A percentile compares a stretch with the other conserved stretches of the same genome.
These are phyloP conservation scores for Apolygus lucorum DNA, from an alignment of 1,140 invertebrate genomes.

Conservation along the genomic window DNA sequence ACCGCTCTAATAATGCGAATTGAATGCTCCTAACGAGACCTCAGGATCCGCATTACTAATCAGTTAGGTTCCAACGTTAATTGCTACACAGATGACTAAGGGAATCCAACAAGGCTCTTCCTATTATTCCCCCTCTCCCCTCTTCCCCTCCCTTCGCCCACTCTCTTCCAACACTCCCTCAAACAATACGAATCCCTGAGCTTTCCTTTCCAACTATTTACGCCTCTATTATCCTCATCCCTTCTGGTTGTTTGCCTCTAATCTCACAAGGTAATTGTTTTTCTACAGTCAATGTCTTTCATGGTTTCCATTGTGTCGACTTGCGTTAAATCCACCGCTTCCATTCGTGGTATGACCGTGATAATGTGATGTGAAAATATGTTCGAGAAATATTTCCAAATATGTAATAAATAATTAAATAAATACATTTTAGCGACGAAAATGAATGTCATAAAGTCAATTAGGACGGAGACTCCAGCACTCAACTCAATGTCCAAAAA, in stretches of 20 bases:
- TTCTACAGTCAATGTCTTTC: too few species aligned
- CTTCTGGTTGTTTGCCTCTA: neutral
- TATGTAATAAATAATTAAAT: too few species aligned
- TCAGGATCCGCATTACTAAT: conserved; percentile 20
- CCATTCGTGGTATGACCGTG: too few species aligned
- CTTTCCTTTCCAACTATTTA: conserved; percentile 1
- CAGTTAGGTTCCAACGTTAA: conserved; percentile 18
- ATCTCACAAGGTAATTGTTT: neutral
- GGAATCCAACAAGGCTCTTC: conserved; percentile 10
- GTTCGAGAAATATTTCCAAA: too few species aligned
- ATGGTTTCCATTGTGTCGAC: too few species aligned
- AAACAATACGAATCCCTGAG: neutral
- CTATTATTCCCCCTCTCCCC: neutral
- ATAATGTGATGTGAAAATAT: too few species aligned
- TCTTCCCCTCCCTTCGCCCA: neutral
- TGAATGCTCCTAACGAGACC: conserved; percentile 18
- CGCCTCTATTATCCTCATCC: neutral
- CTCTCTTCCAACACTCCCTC: neutral
- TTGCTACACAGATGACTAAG: conserved; percentile 19
- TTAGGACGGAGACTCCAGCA: too few species aligned
- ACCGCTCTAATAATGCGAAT: conserved; percentile 16
- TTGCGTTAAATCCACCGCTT: too few species aligned
- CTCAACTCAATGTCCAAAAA: too few species aligned
- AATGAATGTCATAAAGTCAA: too few species aligned
- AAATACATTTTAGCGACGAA: too few species aligned